Percentiles rank a stretch among this genome's conserved stretches.
Evolutionary conservation across 2,888 invertebrate species (phyloP).

Genomic region (Saturnia pavonia): DNA sequence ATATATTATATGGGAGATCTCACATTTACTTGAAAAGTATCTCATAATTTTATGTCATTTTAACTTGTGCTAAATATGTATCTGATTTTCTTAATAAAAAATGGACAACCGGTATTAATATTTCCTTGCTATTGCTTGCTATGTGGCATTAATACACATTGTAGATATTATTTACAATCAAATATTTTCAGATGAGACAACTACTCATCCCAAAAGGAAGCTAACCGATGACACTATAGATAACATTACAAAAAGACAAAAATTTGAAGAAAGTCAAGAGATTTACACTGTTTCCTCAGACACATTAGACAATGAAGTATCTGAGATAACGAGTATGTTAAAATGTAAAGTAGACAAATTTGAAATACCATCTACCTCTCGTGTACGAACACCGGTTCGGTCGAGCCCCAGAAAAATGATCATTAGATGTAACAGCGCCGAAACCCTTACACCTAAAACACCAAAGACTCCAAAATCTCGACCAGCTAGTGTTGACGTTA

Average conservation of each 20-base stretch:
- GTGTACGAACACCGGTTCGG: slow-evolving; percentile 55
- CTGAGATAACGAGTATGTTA: slow-evolving; percentile 53
- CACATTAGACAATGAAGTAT: slow-evolving; percentile 66
- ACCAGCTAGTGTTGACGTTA: slow-evolving; percentile 66
- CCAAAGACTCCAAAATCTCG: slow-evolving; percentile 66
- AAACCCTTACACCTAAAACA: slow-evolving; percentile 55
- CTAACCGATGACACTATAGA: slow-evolving; percentile 53
- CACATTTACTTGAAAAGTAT: too few relatives aligned
- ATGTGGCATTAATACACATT: neutral
- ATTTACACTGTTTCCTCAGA: slow-evolving; percentile 54
- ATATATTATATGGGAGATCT: too few relatives aligned
- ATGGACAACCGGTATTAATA: neutral
- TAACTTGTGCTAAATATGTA: too few relatives aligned
- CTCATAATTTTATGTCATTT: too few relatives aligned
- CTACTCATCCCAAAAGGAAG: slow-evolving; percentile 59
- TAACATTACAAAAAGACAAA: slow-evolving; percentile 60
- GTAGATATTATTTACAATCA: neutral
- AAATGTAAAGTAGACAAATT: slow-evolving; percentile 51
- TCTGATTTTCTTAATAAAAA: neutral
- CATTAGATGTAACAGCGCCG: slow-evolving; percentile 70
- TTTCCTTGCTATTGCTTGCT: neutral
- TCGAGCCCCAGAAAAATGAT: slow-evolving; percentile 61
- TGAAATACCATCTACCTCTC: slow-evolving; percentile 57
- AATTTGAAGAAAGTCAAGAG: slow-evolving; percentile 54
- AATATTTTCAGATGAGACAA: slow-evolving; percentile 48